A percentile compares a stretch with the other conserved stretches of the same genome.
Conservation (phyloP, 2,113 vertebrate species). For the Corythoichthys intestinalis region DNA sequence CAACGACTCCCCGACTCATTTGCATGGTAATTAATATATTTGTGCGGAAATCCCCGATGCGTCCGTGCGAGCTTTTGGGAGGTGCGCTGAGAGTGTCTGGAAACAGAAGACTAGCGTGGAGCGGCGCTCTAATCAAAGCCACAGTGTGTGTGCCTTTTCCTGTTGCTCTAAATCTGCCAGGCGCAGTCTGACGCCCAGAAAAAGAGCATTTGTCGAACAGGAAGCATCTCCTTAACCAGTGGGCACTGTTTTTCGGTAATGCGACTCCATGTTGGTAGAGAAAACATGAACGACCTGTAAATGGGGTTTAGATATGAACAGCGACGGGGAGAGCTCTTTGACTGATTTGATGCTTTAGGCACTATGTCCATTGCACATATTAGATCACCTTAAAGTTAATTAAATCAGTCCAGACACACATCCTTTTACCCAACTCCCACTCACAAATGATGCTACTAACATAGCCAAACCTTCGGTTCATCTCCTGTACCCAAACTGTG, state of each 20-base stretch:
- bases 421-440: conserved; percentile 29
- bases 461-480: background rate
- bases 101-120: conserved; percentile 52
- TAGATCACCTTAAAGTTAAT: conserved; percentile 36
- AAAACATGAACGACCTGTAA: conserved; percentile 43
- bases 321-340: conserved; percentile 8
- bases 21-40: conserved; percentile 79
- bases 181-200: conserved; percentile 40
- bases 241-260: conserved; percentile 33
- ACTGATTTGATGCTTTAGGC: conserved; percentile 21
- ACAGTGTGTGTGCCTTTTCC: conserved; percentile 48
- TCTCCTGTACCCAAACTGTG: background rate
- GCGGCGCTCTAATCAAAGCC: conserved; percentile 47
- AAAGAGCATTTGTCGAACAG: conserved; percentile 33
- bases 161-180: conserved; percentile 40
- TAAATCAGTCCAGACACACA: conserved; percentile 43
- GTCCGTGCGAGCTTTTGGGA: conserved; percentile 57
- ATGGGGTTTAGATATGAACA: conserved; percentile 36
- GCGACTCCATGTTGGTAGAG: conserved; percentile 13
- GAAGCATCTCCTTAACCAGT: conserved; percentile 26
- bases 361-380: conserved; percentile 28
- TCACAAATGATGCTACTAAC: background rate
- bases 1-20: conserved; percentile 74
- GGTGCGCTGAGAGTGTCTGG: conserved; percentile 48
- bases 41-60: conserved; percentile 68